Evolutionary conservation across 2,113 vertebrate genomes (phyloP).

Genomic region (Saiga tatarica): DNA sequence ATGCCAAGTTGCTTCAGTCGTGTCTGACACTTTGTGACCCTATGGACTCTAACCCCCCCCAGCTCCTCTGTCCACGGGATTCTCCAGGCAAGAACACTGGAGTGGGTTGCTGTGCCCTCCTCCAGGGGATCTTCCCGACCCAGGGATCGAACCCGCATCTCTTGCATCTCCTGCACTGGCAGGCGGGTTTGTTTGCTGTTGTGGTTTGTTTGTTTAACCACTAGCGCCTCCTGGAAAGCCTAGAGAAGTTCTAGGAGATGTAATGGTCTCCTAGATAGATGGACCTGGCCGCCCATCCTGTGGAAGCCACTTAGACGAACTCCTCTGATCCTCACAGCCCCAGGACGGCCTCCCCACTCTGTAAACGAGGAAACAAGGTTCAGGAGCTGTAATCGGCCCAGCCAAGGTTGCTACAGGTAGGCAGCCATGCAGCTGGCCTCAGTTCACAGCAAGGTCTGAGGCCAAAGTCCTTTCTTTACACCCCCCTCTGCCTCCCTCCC

Average conservation of each 20-base stretch:
- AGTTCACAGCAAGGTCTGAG: not conserved
- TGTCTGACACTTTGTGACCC: rapidly evolving
- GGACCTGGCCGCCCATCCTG: not conserved
- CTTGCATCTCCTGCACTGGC: not conserved
- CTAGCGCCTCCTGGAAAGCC: not conserved
- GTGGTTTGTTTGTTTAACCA: not conserved
- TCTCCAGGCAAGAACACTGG: not conserved
- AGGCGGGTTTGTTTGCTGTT: not conserved
- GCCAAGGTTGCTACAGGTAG: not conserved
- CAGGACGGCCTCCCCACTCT: not conserved
- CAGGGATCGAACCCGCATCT: not conserved
- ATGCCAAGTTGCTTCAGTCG: not conserved
- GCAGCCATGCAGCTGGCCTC: not conserved
- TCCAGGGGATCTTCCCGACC: not conserved
- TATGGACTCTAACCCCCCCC: not conserved
- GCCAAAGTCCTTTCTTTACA: not conserved
- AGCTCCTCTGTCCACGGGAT: not conserved
- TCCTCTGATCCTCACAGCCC: not conserved
- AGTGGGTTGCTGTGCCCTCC: not conserved
- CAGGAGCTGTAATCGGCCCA: not conserved
- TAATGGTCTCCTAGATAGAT: not conserved
- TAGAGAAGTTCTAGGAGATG: not conserved
- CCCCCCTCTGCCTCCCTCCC: not conserved
- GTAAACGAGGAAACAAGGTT: not conserved
- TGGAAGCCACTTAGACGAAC: not conserved